A percentile compares a stretch with the other conserved stretches of the same genome.
phyloP scores from a whole-genome alignment of 2,888 invertebrate species.

The Calameuta filiformis region DNA sequence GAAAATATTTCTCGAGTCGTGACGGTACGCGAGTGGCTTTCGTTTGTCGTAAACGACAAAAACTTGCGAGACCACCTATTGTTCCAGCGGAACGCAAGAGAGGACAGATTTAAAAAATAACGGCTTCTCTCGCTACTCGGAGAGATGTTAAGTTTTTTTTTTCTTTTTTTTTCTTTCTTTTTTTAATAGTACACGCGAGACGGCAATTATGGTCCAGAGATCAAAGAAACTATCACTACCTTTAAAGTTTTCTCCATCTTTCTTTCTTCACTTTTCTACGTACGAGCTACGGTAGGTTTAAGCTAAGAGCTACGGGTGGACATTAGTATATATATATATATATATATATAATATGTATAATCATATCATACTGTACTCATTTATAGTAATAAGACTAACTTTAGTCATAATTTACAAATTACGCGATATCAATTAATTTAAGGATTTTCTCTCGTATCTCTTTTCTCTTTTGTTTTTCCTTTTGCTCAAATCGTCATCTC shows the following conservation, averaged over 20 bases:
- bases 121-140: background rate
- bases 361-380: slow-evolving; percentile 16
- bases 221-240: slow-evolving; percentile 41
- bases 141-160: background rate
- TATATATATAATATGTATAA: background rate
- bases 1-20: background rate
- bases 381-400: slow-evolving; percentile 27
- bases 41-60: background rate
- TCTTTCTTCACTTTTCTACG: slow-evolving; percentile 23
- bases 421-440: background rate
- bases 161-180: too few species aligned
- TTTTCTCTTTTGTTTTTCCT: background rate
- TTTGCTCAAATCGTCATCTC: background rate
- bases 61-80: background rate
- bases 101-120: background rate
- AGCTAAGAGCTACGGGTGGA: slow-evolving; percentile 20
- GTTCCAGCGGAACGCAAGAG: background rate
- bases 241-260: slow-evolving; percentile 22
- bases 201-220: slow-evolving; percentile 43
- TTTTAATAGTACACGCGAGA: slow-evolving; percentile 1
- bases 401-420: slow-evolving; percentile 38
- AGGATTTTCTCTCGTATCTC: background rate
- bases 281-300: background rate
- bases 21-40: background rate
- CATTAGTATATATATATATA: slow-evolving; percentile 31